Percentiles rank a stretch among this genome's conserved stretches.
phyloP scores from a whole-genome alignment of 2,113 vertebrate genomes.

The Leptodactylus fuscus region DNA sequence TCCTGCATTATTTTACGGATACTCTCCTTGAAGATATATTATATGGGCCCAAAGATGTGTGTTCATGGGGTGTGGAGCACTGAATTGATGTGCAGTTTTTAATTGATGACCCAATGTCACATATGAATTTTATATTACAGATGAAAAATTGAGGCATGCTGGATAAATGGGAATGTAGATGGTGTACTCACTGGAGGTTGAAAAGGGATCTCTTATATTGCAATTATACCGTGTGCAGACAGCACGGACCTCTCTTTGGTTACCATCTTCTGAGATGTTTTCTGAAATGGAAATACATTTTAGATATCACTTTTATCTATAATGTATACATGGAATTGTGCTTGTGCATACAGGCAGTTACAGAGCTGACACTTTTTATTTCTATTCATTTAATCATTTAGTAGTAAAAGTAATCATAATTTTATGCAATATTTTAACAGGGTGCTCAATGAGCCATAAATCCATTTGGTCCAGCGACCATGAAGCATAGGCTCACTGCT shows the following conservation, averaged over 20 bases:
- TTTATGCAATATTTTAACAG: not conserved
- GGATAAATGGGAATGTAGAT: conserved; percentile 20
- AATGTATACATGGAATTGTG: not conserved
- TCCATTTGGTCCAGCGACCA: not conserved
- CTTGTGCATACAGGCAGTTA: not conserved
- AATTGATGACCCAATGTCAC: conserved; percentile 11
- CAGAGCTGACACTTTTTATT: not conserved
- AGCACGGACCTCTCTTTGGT: not conserved
- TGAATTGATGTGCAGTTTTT: not conserved
- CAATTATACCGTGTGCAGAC: not conserved
- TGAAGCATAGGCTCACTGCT: not conserved
- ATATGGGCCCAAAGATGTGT: not conserved
- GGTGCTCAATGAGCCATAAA: not conserved
- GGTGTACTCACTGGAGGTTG: conserved; percentile 8
- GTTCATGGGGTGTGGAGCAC: not conserved
- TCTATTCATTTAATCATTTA: not conserved
- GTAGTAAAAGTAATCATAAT: not conserved
- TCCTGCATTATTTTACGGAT: not conserved
- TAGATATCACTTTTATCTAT: not conserved
- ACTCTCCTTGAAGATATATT: not conserved
- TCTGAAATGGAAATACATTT: not conserved
- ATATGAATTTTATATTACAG: conserved; percentile 13
- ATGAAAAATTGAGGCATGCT: conserved; percentile 12
- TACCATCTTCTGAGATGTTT: not conserved
- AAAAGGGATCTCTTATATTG: not conserved